These are phyloP conservation scores for Neoscelio sp. DNA, from an alignment of 2,888 invertebrate genomes.

Conservation along the genomic window DNA sequence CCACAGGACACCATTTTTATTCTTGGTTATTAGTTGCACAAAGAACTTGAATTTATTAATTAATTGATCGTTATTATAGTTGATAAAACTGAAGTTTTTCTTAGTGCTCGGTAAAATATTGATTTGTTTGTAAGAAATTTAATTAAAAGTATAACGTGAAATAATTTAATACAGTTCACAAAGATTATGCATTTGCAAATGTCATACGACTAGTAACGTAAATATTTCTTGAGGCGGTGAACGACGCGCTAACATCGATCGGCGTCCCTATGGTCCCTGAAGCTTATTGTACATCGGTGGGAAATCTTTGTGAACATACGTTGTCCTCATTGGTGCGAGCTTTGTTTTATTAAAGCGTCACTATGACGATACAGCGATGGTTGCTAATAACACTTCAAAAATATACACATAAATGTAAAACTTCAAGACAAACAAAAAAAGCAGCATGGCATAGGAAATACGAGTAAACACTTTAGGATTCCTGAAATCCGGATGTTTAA, in stretches of 20 bases:
- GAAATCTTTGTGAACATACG: constrained; percentile 41
- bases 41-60: no score
- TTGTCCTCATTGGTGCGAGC: constrained; percentile 57
- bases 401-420: constrained; percentile 25
- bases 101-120: no score
- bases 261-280: constrained; percentile 47
- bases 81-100: no score
- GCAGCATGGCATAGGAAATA: no score
- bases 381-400: constrained; percentile 55
- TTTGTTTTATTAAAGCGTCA: constrained; percentile 58
- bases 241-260: constrained; percentile 66
- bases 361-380: constrained; percentile 52
- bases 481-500: no score
- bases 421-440: not conserved
- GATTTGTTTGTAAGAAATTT: no score
- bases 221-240: constrained; percentile 34
- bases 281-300: constrained; percentile 47
- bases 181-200: constrained; percentile 1
- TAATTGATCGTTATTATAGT: no score
- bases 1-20: constrained; percentile 83
- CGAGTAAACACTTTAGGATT: no score
- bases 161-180: constrained; percentile 6
- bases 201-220: constrained; percentile 22
- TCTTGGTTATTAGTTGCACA: constrained; percentile 6
- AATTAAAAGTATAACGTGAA: no score